Percentiles rank a stretch among this genome's conserved stretches.
Conservation (phyloP, 2,888 invertebrate species). For the Eledona agricola region DNA sequence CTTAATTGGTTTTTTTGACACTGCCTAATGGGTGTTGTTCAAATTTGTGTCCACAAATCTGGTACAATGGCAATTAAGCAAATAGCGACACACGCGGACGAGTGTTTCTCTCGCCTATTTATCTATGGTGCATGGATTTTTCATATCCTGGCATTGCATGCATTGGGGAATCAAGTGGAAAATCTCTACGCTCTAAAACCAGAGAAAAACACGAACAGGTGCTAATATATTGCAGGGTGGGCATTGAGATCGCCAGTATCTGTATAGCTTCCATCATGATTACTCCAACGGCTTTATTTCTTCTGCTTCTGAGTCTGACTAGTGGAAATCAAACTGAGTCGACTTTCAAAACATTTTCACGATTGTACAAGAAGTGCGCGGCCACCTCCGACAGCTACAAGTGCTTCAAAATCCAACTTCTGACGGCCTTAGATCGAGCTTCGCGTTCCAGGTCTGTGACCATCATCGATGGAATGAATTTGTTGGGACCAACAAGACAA, state of each 20-base stretch:
- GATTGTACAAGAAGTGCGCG: conserved; percentile 71
- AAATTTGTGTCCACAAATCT: too few relatives aligned
- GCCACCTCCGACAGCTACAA: conserved; percentile 71
- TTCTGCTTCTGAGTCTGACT: conserved; percentile 10
- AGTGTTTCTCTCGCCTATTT: conserved; percentile 7
- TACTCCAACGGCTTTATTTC: conserved; percentile 9
- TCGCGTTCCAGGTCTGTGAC: conserved; percentile 70
- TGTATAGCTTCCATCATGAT: conserved; percentile 9
- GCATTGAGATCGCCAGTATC: conserved; percentile 13
- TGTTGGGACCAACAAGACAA: conserved; percentile 37
- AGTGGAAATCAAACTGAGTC: conserved; percentile 11
- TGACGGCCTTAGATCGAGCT: conserved; percentile 72
- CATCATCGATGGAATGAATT: conserved; percentile 70
- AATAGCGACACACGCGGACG: too few relatives aligned
- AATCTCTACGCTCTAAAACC: conserved; percentile 16
- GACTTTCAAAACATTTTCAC: conserved; percentile 64
- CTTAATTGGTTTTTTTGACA: too few relatives aligned
- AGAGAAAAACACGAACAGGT: conserved; percentile 21
- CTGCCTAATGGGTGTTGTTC: too few relatives aligned
- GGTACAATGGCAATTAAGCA: too few relatives aligned
- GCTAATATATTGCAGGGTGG: conserved; percentile 13
- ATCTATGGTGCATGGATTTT: conserved; percentile 4
- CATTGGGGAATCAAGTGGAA: conserved; percentile 16
- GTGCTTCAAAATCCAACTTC: conserved; percentile 76
- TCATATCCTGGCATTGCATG: too few relatives aligned